Conservation (phyloP, 1,140 invertebrate species). For the Tachypleus tridentatus region DNA sequence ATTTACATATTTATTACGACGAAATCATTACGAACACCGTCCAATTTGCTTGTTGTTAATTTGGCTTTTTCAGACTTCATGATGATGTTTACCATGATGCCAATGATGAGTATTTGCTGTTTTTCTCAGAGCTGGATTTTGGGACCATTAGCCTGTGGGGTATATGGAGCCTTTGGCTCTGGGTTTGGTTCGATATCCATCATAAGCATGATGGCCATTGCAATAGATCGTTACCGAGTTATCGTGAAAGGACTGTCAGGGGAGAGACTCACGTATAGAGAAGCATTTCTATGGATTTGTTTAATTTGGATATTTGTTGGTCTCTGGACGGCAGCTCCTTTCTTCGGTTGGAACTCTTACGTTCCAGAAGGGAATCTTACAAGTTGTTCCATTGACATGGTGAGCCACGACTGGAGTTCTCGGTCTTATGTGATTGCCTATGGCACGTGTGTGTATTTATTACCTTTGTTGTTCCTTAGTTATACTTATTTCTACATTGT, state of each 20-base stretch:
- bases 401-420: slow-evolving; percentile 44
- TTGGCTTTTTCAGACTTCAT: slow-evolving; percentile 73
- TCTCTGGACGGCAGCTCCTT: slow-evolving; percentile 53
- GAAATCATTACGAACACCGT: slow-evolving; percentile 61
- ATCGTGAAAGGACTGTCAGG: slow-evolving; percentile 64
- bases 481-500: slow-evolving; percentile 68
- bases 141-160: slow-evolving; percentile 63
- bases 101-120: slow-evolving; percentile 64
- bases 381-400: slow-evolving; percentile 69
- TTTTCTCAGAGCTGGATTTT: slow-evolving; percentile 75
- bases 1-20: slow-evolving; percentile 69
- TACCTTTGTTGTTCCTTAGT: slow-evolving; percentile 56
- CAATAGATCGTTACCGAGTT: slow-evolving; percentile 69
- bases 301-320: slow-evolving; percentile 53
- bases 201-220: slow-evolving; percentile 68
- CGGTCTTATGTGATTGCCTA: slow-evolving; percentile 56
- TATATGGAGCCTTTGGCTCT: slow-evolving; percentile 64
- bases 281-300: slow-evolving; percentile 51
- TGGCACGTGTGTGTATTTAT: slow-evolving; percentile 52
- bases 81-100: slow-evolving; percentile 68
- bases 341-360: slow-evolving; percentile 68
- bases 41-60: slow-evolving; percentile 71
- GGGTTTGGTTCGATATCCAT: slow-evolving; percentile 66
- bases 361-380: slow-evolving; percentile 76
- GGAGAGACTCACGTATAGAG: slow-evolving; percentile 52